Base-by-base conservation (phyloP, 2,797 vertebrate species). In the Limnodromus scolopaceus region DNA sequence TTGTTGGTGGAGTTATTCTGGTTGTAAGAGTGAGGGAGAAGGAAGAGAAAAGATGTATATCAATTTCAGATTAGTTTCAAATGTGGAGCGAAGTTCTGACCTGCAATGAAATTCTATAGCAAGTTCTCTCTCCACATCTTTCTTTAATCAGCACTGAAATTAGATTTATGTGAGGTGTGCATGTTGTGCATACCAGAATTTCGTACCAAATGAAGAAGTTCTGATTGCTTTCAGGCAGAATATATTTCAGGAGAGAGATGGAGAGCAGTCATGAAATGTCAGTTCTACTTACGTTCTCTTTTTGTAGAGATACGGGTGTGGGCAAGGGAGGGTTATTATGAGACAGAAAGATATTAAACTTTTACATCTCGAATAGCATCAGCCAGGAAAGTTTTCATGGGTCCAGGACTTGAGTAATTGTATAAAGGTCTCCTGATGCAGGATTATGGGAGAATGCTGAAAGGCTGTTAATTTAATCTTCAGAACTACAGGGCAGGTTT, bases 71-170 rank as follows among this genome's bases (percentile, higher is more conserved):
- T 38, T 27, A 54, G 34, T 87, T 91, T 89, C 30, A 71, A 55
- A 80, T 45, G 54, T 79, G 39, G 27, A 53, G 51, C 4, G 2
- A 68, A 54, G 39, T 91, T 87, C 70, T 83, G 81, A 72, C 6
- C 13, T 75, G 45, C 45, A 87, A 2, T 68, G 70, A 86, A 94
- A 89, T 55, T 39, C 46, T 80, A 17, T 16, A 43, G 28, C 43
- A 63, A 46, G 60, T 70, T 86, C 43, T 81, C 36, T 81, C 51
- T 61, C 45, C 57, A 46, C 61, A 25, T 87, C 83, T 93, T 93
- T 90, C 48, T 94, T 92, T 69, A 85, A 51, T 91, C 68, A 91
- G 49, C 32, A 7, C 14, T 69, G 71, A 93, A 94, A 68, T 53
- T 55, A 89, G 77, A 68, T 74, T 69, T 71, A 6, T 2, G 3